Evolutionary conservation across 2,888 invertebrate genomes (phyloP), one percentile per base, ranked within the genome.

Genomic region (Zootermopsis nevadensis): DNA sequence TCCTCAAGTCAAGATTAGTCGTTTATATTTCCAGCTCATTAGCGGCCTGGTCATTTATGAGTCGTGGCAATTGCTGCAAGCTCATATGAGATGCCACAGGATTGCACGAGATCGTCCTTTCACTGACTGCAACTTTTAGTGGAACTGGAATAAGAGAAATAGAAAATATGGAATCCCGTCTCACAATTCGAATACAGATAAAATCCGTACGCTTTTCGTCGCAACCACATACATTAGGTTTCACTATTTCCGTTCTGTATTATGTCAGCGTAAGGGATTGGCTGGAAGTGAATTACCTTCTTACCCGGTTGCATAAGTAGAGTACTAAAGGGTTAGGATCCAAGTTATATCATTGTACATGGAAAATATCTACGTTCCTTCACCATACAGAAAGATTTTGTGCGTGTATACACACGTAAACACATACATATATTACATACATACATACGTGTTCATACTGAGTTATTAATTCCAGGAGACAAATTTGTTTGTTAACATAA

Each of bases 201-300:
- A 33, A 69, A 69, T 33, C 22, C 69, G 7, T 12, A 33, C 27
- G 33, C 2, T 31, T 6, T 22, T 2, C 22, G 69, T 22, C 1
- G 1, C 69, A 31, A 19, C 2, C 6, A 27, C 27, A 67, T 67
- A 67, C n/a, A 3, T 27, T 7, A 4, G 53, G 3, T 53, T 19
- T 10, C 53, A 19, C 69, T n/a, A 69, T 69, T 69, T 7, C 8
- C 3, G 31, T 19, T 31, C 33, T 19, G 22, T 22, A 22, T 22
- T 22, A 33, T 19, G 19, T 3, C 19, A 19, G 69, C 2, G 31
- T 69, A 38, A 74, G 2, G 74, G 42, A 74, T 42, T 74, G 74
- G 38, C 74, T 74, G 38, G n/a, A 74, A 74, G 38, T 74, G 38
- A 74, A 74, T 74, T 74, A 38, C 74, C 33, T 42, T 38, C 74